Evolutionary conservation across 2,797 vertebrate species (phyloP).

Genomic region (Spinibarbus caldwelli): DNA sequence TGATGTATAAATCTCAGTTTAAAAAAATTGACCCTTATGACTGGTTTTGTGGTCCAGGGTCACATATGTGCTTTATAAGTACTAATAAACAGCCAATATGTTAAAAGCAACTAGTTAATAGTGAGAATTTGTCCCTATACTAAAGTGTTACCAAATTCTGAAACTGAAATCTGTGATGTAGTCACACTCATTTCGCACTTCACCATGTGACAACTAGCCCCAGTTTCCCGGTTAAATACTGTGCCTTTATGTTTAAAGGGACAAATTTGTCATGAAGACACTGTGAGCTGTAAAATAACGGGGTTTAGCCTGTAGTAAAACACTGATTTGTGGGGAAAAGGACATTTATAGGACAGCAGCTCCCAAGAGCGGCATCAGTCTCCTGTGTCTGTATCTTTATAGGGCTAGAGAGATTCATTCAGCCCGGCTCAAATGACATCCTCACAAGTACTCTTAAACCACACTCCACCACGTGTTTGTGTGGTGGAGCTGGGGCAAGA

Average conservation of each 20-base stretch:
- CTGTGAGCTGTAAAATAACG: constrained; percentile 18
- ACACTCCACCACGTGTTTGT: background rate
- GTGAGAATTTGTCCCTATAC: too few relatives aligned
- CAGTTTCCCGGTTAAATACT: background rate
- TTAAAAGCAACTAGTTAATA: too few relatives aligned
- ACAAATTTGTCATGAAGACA: constrained; percentile 10
- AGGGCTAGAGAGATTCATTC: constrained; percentile 18
- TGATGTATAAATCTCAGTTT: too few relatives aligned
- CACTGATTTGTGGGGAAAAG: constrained; percentile 11
- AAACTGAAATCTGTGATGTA: background rate
- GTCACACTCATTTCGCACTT: background rate
- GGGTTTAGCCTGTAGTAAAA: constrained; percentile 38
- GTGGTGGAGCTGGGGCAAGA: background rate
- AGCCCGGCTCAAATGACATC: constrained; percentile 2
- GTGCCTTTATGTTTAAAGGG: too few relatives aligned
- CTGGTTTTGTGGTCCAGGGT: too few relatives aligned
- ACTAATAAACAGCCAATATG: too few relatives aligned
- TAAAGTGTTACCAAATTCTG: too few relatives aligned
- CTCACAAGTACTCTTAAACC: constrained; percentile 24
- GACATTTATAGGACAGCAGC: constrained; percentile 34
- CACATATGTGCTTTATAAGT: too few relatives aligned
- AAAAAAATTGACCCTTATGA: too few relatives aligned
- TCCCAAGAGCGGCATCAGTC: constrained; percentile 22
- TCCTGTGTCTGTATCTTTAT: background rate
- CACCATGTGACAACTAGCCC: background rate